Conservation (phyloP, 2,797 vertebrate genomes). For the Tenualosa ilisha region DNA sequence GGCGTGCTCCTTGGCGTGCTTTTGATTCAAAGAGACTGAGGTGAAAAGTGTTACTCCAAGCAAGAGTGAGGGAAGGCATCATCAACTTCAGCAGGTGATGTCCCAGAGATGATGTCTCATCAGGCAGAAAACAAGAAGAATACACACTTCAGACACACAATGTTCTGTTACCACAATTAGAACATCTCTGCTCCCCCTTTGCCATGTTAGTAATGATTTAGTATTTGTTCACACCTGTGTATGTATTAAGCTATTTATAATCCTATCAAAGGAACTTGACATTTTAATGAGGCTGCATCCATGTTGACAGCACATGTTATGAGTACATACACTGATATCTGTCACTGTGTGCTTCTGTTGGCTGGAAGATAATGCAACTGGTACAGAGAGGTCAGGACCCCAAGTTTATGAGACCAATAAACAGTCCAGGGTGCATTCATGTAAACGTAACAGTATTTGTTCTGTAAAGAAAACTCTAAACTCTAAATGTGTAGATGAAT, state of each 20-base stretch:
- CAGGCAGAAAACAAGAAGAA: not conserved
- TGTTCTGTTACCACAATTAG: not conserved
- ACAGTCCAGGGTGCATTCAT: not conserved
- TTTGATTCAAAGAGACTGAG: too few species aligned
- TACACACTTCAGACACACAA: not conserved
- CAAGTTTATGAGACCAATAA: not conserved
- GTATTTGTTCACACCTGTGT: not conserved
- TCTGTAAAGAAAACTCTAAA: not conserved
- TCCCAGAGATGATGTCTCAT: too few species aligned
- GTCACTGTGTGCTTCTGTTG: not conserved
- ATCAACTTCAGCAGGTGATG: too few species aligned
- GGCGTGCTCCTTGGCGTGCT: not conserved
- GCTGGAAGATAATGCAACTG: not conserved
- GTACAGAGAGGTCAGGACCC: not conserved
- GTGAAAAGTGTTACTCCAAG: too few species aligned
- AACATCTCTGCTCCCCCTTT: not conserved
- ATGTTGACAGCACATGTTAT: not conserved
- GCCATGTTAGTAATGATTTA: not conserved
- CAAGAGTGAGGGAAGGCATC: too few species aligned
- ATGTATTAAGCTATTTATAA: not conserved
- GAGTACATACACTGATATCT: not conserved
- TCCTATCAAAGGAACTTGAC: not conserved
- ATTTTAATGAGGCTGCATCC: not conserved
- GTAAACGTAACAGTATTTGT: too few species aligned
- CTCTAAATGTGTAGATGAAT: not conserved